A percentile compares a stretch with the other conserved stretches of the same genome.
phyloP scores from a whole-genome alignment of 2,797 vertebrate species.

The Kryptolebias ocellatus region DNA sequence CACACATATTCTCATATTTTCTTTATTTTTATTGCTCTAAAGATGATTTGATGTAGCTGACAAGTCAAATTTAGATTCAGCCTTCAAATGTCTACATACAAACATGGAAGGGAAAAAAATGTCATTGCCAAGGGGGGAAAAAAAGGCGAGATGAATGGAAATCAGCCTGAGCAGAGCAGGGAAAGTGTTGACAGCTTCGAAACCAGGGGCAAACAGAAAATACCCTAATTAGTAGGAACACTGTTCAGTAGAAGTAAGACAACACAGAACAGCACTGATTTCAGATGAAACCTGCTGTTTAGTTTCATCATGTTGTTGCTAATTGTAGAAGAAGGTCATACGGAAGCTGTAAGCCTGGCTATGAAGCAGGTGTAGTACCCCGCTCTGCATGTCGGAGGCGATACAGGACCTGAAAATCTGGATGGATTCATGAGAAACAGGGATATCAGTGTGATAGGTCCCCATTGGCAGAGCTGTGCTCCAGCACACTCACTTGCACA shows the following conservation, averaged over 20 bases:
- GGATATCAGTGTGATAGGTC: conserved; percentile 68
- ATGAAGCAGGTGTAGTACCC: conserved; percentile 56
- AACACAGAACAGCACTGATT: background rate
- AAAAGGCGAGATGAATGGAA: background rate
- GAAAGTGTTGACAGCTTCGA: background rate
- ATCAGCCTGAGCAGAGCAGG: background rate
- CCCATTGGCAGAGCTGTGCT: conserved; percentile 60
- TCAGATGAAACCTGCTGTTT: conserved; percentile 1
- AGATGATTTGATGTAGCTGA: background rate
- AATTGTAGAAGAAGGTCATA: conserved; percentile 50
- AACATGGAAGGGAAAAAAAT: background rate
- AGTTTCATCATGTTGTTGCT: background rate
- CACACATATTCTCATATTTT: no score
- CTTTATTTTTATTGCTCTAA: background rate
- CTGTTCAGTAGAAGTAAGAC: conserved; percentile 6
- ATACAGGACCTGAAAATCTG: conserved; percentile 74
- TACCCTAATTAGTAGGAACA: conserved; percentile 26
- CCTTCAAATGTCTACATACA: background rate
- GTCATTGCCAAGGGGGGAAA: background rate
- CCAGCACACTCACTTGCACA: conserved; percentile 42
- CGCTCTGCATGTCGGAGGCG: conserved; percentile 67
- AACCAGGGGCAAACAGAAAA: conserved; percentile 17
- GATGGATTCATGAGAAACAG: conserved; percentile 51
- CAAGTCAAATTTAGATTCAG: background rate
- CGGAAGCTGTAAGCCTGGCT: conserved; percentile 57